Percentiles rank a stretch among this genome's conserved stretches.
Conservation (phyloP, 2,888 invertebrate species). For the Drosophila incognita region DNA sequence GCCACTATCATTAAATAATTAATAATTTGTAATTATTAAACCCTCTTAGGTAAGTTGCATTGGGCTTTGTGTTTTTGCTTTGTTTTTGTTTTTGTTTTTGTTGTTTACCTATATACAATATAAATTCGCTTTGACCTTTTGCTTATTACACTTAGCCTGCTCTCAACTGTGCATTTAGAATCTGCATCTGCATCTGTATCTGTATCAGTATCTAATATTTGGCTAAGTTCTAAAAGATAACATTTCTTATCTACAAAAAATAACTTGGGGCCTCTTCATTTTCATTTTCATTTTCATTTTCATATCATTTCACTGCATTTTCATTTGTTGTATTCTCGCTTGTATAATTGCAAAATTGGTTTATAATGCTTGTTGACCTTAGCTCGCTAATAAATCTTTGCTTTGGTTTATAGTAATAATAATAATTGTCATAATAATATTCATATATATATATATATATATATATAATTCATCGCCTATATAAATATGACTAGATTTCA, state of each 20-base stretch:
- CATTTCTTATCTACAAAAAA: constrained; percentile 81
- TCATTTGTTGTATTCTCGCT: constrained; percentile 27
- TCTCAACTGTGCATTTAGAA: constrained; percentile 38
- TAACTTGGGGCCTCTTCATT: constrained; percentile 55
- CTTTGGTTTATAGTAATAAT: constrained; percentile 65
- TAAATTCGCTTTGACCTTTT: constrained; percentile 78
- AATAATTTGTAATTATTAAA: constrained; percentile 57
- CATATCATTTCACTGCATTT: constrained; percentile 21
- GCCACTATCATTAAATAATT: constrained; percentile 67
- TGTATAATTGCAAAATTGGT: constrained; percentile 68
- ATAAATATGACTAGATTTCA: constrained; percentile 63
- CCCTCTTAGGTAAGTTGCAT: constrained; percentile 52
- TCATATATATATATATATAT: constrained; percentile 31
- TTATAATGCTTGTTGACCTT: constrained; percentile 54
- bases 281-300: constrained; percentile 12
- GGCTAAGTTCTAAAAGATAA: constrained; percentile 80
- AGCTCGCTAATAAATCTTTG: constrained; percentile 67
- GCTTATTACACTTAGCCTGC: constrained; percentile 54
- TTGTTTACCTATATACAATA: constrained; percentile 71
- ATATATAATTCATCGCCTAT: constrained; percentile 62
- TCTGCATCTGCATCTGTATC: constrained; percentile 36
- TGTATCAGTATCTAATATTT: constrained; percentile 72
- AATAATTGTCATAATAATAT: constrained; percentile 78
- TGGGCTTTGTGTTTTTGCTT: constrained; percentile 41
- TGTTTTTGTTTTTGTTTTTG: background rate